phyloP scores from a whole-genome alignment of 2,113 vertebrate species.

The Mustelus asterias region DNA sequence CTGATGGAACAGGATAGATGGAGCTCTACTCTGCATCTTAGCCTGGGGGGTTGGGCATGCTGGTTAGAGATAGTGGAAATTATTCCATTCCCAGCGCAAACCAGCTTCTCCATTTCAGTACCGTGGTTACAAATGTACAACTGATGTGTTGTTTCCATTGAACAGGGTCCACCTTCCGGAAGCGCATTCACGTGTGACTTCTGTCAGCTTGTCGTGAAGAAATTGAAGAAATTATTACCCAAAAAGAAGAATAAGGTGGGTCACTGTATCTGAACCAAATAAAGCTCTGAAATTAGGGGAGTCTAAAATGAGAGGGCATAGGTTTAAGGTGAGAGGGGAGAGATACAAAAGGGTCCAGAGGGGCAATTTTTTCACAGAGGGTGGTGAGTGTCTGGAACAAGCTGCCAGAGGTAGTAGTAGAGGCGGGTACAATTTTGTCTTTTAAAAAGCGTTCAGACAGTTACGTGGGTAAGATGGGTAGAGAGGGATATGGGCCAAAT shows the following conservation, averaged over 20 bases:
- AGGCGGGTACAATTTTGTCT: no score
- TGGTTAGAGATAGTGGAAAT: neutral
- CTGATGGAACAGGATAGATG: neutral
- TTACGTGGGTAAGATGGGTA: no score
- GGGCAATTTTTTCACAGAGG: no score
- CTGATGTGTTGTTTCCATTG: neutral
- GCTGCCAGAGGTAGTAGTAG: no score
- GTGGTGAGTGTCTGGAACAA: no score
- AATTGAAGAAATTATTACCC: conserved; percentile 45
- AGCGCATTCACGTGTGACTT: conserved; percentile 52
- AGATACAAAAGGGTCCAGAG: no score
- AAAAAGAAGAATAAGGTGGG: conserved; percentile 60
- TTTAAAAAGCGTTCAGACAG: no score
- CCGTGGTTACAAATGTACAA: neutral
- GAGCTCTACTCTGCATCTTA: neutral
- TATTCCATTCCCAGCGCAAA: neutral
- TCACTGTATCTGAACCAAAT: neutral
- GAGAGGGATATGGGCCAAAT: no score
- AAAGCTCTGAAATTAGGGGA: neutral
- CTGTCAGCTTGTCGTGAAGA: conserved; percentile 57
- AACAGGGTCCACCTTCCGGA: neutral
- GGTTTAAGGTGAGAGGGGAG: no score
- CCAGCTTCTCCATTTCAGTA: neutral
- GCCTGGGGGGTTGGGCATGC: neutral
- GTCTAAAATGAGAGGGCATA: no score